phyloP scores from a whole-genome alignment of 2,888 invertebrate species.

The Linnaemya vulpina region DNA sequence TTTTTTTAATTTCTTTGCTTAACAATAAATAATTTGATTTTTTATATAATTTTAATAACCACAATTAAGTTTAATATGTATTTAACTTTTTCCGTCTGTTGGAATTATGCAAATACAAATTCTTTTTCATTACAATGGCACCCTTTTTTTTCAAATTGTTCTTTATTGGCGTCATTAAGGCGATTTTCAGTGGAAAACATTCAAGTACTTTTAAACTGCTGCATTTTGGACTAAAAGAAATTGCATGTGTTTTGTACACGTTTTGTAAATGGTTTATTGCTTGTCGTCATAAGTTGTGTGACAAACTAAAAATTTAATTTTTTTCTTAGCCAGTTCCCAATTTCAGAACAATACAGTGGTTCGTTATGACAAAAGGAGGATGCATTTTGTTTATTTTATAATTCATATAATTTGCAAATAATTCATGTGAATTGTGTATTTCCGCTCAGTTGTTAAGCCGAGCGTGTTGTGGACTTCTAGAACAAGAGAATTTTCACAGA shows the following conservation, averaged over 20 bases:
- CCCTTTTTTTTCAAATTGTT: constrained; percentile 19
- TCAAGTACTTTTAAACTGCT: neutral
- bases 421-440: neutral
- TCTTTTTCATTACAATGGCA: constrained; percentile 28
- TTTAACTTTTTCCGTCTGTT: neutral
- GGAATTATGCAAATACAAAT: constrained; percentile 24
- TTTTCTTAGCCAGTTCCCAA: constrained; percentile 18
- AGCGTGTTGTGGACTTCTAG: too few relatives aligned
- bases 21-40: too few relatives aligned
- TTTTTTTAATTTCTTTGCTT: too few relatives aligned
- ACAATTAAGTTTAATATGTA: constrained; percentile 31
- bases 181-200: constrained; percentile 7
- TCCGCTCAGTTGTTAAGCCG: too few relatives aligned
- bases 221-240: neutral
- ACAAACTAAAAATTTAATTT: constrained; percentile 1
- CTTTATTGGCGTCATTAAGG: constrained; percentile 49
- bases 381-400: neutral
- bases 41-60: neutral
- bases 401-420: neutral
- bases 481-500: too few relatives aligned
- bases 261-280: constrained; percentile 17
- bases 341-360: constrained; percentile 54
- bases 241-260: constrained; percentile 53
- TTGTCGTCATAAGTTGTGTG: constrained; percentile 15
- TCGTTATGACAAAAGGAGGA: neutral